A percentile compares a stretch with the other conserved stretches of the same genome.
These are phyloP conservation scores for Calycopis cecrops DNA, from an alignment of 1,140 invertebrate genomes.

Conservation along the genomic window DNA sequence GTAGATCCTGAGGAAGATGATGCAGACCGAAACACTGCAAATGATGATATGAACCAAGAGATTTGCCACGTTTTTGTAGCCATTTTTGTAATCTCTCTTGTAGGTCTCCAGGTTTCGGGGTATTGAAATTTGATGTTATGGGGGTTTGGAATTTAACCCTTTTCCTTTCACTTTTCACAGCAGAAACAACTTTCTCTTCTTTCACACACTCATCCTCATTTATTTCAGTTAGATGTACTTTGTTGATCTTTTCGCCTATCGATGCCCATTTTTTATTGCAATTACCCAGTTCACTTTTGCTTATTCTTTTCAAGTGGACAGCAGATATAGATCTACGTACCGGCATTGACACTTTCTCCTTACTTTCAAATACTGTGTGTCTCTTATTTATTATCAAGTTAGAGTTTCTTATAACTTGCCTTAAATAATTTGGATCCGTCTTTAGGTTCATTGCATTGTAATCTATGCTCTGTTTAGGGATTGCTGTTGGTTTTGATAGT, in stretches of 20 bases:
- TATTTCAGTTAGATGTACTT: conserved; percentile 45
- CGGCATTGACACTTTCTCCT: conserved; percentile 24
- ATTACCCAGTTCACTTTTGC: conserved; percentile 49
- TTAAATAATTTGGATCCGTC: conserved; percentile 43
- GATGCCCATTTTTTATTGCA: conserved; percentile 66
- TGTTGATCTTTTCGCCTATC: conserved; percentile 56
- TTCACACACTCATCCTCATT: conserved; percentile 52
- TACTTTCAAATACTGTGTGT: conserved; percentile 36
- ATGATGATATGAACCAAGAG: conserved; percentile 68
- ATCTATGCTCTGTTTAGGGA: conserved; percentile 31
- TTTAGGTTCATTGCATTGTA: conserved; percentile 42
- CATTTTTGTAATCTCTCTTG: conserved; percentile 66
- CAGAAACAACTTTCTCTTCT: conserved; percentile 47
- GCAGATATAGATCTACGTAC: conserved; percentile 67
- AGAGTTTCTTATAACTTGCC: conserved; percentile 43
- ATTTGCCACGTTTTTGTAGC: conserved; percentile 70
- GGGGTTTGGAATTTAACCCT: conserved; percentile 64
- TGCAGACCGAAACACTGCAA: conserved; percentile 73
- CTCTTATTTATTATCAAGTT: conserved; percentile 41
- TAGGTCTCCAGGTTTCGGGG: conserved; percentile 58
- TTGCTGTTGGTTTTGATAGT: conserved; percentile 36
- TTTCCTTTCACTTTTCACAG: conserved; percentile 65
- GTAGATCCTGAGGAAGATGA: conserved; percentile 35
- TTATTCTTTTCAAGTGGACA: conserved; percentile 64
- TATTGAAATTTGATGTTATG: conserved; percentile 46